Base-by-base conservation (phyloP, 1,140 invertebrate species). In the Caenorhabditis briggsae region DNA sequence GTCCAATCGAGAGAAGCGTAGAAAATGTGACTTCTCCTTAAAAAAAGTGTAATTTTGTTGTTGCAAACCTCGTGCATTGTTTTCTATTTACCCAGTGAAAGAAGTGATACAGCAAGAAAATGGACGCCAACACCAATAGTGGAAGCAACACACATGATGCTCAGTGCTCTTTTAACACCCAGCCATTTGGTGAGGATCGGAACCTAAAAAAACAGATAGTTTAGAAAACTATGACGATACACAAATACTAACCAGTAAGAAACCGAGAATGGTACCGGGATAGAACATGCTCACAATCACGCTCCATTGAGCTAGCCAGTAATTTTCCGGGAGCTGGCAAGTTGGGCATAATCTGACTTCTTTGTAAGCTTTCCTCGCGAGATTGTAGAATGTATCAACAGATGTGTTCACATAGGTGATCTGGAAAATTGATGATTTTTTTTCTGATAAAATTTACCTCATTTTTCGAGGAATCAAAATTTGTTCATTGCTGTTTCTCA, bases 321-420 rank as follows among this genome's bases (percentile, higher is more conserved):
- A 33, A 6, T n/a, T 33, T 53, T 84, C 84, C 9, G 84, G 85
- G 8, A 89, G 82, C 23, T 59, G 78, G 64, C 83, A 85, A 16
- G 74, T 55, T 11, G 14, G 23, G 48, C 50, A 65, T 65, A 33
- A 3, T 65, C 46, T 84, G n/a, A 20, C 46, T 65, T 46, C 18
- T 56, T 23, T 25, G 61, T 74, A 86, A 3, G 64, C 85, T 6
- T 20, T 58, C 20, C 41, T 84, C 9, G 86, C 86, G 5, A 87
- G 55, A 33, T 84, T 84, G 41, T 87, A 84, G 48, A 87, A 87
- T 23, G 86, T 82, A 25, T 74, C 46, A 61, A 86, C 83, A 48
- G 88, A 86, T 48, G 88, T 89, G 88, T 89, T 89, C 58, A 89
- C 88, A 84, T 89, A 89, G 20, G 88, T 89, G 74, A 89, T 89